Evolutionary conservation across 2,888 invertebrate genomes (phyloP).

Genomic region (Punctoribates punctum): DNA sequence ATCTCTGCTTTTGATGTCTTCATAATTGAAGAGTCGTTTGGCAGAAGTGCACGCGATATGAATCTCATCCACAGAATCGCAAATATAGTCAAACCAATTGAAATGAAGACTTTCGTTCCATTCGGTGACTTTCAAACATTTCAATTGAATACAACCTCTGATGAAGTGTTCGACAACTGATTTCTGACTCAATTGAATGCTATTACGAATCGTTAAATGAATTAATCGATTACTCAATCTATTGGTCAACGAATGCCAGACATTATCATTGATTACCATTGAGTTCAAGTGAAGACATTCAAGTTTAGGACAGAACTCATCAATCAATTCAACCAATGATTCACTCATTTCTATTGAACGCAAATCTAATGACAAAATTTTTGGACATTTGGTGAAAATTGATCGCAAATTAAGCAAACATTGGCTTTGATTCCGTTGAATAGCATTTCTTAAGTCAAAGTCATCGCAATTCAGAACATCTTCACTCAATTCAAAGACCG

Average conservation of each 20-base stretch:
- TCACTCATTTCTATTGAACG: slow-evolving; percentile 14
- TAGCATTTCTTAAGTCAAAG: slow-evolving; percentile 9
- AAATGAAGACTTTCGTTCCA: not conserved
- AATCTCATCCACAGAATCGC: slow-evolving; percentile 6
- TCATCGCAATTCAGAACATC: not conserved
- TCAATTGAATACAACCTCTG: not conserved
- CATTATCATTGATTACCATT: slow-evolving; percentile 22
- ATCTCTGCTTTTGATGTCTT: not conserved
- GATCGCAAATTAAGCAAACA: not conserved
- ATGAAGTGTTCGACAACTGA: not conserved
- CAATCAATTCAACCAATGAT: not conserved
- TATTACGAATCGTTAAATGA: slow-evolving; percentile 25
- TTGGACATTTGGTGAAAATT: slow-evolving; percentile 27
- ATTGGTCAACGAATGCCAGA: not conserved
- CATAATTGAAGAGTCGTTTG: not conserved
- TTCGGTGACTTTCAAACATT: slow-evolving; percentile 34
- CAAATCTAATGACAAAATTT: slow-evolving; percentile 33
- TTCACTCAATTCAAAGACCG: not conserved
- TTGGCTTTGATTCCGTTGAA: not conserved
- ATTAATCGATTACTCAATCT: slow-evolving; percentile 10
- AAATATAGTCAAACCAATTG: slow-evolving; percentile 25
- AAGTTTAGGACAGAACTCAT: slow-evolving; percentile 29
- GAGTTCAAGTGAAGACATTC: slow-evolving; percentile 40
- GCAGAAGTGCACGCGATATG: slow-evolving; percentile 24
- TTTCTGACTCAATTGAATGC: slow-evolving; percentile 21